Evolutionary conservation across 92 coral and sea anemone species (phyloP), one percentile per base, ranked within the genome.

Genomic region (Porites divaricata): DNA sequence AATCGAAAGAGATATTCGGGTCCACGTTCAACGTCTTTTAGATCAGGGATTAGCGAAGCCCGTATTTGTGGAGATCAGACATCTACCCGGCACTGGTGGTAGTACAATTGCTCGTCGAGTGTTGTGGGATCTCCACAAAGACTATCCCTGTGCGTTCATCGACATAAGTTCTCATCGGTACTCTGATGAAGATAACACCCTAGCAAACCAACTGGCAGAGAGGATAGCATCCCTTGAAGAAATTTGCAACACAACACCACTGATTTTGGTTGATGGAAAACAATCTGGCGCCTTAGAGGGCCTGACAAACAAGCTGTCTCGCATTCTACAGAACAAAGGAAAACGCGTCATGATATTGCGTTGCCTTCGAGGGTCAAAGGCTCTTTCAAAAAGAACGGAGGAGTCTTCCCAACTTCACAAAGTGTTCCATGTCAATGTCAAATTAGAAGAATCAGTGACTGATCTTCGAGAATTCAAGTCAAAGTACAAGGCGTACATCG

Each of bases 41-140:
- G 91, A 90, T 20, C 93, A 93, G 78, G 90, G 89, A 1, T 79
- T 80, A 9, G 85, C 89, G 1, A 91, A 85, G 76, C 88, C 96
- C 5, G 86, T 84, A 64, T 91, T 86, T 53, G 92, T 95, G 3
- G 96, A 91, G 70, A 85, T 95, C 61, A 89, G 90, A 11, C 98
- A 93, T 79, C 81, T 93, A 0, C 98, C 98, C 17, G 98, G 98
- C 23, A 83, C 98, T 17, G 98, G 98, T 74, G 98, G 96, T 8
- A 90, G 93, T 23, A 95, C 98, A 6, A 93, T 95, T 71, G 98
- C 95, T 66, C 86, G 96, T 24, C 93, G 98, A n/a, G 96, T 95
- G 14, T 72, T 95, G 57, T 95, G 98, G 98, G 93, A 93, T 49
- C 93, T 95, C 7, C 98, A 93, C 87, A 84, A 91, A 48, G 80